These are phyloP conservation scores for Scomber japonicus DNA, from an alignment of 2,113 vertebrate genomes.

Conservation along the genomic window DNA sequence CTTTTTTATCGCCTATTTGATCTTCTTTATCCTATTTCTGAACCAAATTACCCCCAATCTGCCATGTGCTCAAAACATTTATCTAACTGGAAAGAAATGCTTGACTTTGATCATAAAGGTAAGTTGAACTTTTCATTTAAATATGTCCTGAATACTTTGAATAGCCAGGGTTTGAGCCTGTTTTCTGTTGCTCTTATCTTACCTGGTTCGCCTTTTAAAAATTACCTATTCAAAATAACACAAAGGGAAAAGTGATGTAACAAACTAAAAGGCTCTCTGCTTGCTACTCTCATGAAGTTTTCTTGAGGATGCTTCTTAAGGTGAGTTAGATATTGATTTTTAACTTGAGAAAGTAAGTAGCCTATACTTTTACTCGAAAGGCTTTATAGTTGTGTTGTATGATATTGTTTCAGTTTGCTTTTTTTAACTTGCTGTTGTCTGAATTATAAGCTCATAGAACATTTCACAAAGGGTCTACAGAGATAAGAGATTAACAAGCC, in stretches of 20 bases:
- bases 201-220: too few species aligned
- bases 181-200: neutral
- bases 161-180: neutral
- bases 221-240: constrained; percentile 7
- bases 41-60: neutral
- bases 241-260: constrained; percentile 15
- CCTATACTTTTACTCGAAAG: neutral
- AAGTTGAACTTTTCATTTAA: constrained; percentile 19
- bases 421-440: constrained; percentile 17
- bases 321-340: neutral
- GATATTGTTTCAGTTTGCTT: constrained; percentile 13
- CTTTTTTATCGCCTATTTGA: neutral
- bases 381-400: neutral
- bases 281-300: neutral
- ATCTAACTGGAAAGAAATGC: neutral
- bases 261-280: constrained; percentile 8
- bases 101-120: constrained; percentile 7
- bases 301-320: neutral
- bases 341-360: neutral
- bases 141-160: neutral
- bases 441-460: constrained; percentile 19
- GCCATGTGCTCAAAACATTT: neutral
- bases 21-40: constrained; percentile 2
- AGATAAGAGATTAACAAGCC: constrained; percentile 22
- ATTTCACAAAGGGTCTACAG: constrained; percentile 8